Percentiles rank a stretch among this genome's conserved stretches.
phyloP scores from a whole-genome alignment of 2,113 vertebrate genomes.

The Platichthys flesus region DNA sequence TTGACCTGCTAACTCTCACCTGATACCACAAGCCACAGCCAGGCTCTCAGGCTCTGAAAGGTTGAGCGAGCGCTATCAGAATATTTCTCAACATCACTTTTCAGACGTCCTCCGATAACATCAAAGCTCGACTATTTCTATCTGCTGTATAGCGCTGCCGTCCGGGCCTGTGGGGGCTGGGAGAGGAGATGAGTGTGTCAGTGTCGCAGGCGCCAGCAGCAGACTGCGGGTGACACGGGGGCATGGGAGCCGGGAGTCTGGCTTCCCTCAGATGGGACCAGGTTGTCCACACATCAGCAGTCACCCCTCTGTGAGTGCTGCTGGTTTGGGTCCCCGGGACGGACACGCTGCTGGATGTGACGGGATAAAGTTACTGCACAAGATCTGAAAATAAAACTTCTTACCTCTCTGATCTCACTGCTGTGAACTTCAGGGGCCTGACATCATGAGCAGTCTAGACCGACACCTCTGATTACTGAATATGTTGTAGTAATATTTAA shows the following conservation, averaged over 20 bases:
- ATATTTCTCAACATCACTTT: slow-evolving; percentile 55
- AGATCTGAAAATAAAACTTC: background rate
- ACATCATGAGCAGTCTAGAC: background rate
- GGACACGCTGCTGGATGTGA: slow-evolving; percentile 40
- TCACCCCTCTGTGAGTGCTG: slow-evolving; percentile 53
- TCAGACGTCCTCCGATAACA: slow-evolving; percentile 56
- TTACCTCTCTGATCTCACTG: background rate
- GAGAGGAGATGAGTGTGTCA: slow-evolving; percentile 64
- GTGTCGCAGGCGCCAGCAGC: slow-evolving; percentile 62
- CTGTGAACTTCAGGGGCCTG: background rate
- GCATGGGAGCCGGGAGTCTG: slow-evolving; percentile 57
- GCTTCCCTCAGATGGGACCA: slow-evolving; percentile 67
- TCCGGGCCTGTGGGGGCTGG: slow-evolving; percentile 20
- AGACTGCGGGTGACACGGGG: slow-evolving; percentile 57
- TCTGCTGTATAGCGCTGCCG: slow-evolving; percentile 59
- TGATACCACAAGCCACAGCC: slow-evolving; percentile 48
- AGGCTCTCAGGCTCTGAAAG: slow-evolving; percentile 48
- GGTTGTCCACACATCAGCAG: slow-evolving; percentile 66
- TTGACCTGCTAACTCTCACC: slow-evolving; percentile 35
- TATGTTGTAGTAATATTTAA: background rate
- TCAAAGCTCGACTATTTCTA: slow-evolving; percentile 79
- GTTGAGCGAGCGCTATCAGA: slow-evolving; percentile 45
- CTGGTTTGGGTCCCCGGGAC: slow-evolving; percentile 45
- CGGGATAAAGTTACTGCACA: slow-evolving; percentile 17
- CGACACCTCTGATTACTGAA: background rate